phyloP scores from a whole-genome alignment of 2,888 invertebrate genomes.

The Neoaliturus tenellus region DNA sequence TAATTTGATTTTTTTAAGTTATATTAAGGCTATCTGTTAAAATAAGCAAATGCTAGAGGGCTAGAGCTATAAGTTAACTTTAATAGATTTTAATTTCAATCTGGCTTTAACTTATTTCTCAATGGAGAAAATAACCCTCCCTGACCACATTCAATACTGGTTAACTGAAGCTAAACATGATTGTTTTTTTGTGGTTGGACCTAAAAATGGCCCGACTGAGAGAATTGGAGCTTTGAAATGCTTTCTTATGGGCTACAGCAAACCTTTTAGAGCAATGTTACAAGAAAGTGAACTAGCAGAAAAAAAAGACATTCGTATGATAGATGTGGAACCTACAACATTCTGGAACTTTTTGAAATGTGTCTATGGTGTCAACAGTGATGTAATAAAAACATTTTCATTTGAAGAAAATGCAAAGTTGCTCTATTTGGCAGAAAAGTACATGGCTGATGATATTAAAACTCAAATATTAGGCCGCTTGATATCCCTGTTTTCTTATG shows the following conservation, averaged over 20 bases:
- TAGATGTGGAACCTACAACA: background rate
- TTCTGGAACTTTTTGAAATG: slow-evolving; percentile 23
- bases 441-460: no score
- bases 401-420: background rate
- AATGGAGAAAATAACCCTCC: background rate
- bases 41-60: no score
- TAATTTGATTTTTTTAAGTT: no score
- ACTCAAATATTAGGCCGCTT: no score
- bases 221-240: background rate
- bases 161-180: background rate
- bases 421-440: background rate
- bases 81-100: no score
- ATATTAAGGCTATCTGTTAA: no score
- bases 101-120: no score
- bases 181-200: slow-evolving; percentile 10
- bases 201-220: background rate
- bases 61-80: no score
- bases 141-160: background rate
- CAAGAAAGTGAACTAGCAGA: background rate
- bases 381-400: background rate
- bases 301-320: background rate
- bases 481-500: background rate
- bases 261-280: background rate
- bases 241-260: background rate
- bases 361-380: background rate